These are phyloP conservation scores for Dicrurus megarhynchus DNA, from an alignment of 2,113 vertebrate genomes.

Conservation along the genomic window DNA sequence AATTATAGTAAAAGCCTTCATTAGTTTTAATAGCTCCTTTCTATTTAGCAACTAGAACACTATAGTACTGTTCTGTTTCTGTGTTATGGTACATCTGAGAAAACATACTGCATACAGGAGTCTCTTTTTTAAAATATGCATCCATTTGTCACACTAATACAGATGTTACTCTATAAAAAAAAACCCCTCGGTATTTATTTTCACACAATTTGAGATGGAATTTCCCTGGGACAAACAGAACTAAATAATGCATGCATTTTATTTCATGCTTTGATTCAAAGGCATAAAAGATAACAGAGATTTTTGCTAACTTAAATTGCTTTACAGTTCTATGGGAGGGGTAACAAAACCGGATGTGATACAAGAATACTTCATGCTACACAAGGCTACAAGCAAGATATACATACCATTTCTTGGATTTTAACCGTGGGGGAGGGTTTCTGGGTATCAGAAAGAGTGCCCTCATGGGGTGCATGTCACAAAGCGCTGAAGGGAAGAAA, in stretches of 20 bases:
- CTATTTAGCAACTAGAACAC: conserved; percentile 1
- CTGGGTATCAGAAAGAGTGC: conserved; percentile 98
- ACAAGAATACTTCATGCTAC: not conserved
- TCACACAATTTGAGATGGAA: not conserved
- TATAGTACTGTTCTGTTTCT: not conserved
- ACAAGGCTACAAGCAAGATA: not conserved
- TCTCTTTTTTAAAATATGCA: not conserved
- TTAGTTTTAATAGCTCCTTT: conserved; percentile 43
- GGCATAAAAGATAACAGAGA: not conserved
- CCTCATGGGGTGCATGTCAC: conserved; percentile 99
- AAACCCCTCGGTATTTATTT: not conserved
- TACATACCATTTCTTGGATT: conserved; percentile 98
- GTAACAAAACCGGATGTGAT: not conserved
- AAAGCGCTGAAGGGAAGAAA: conserved; percentile 82
- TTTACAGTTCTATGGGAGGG: not conserved
- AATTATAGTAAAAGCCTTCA: conserved; percentile 44
- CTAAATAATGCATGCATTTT: not conserved
- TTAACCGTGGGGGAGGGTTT: conserved; percentile 96
- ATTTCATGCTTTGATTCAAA: not conserved
- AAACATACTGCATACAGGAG: not conserved
- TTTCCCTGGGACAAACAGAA: not conserved
- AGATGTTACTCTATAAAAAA: not conserved
- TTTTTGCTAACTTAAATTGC: not conserved
- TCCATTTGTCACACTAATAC: not conserved
- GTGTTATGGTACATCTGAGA: conserved; percentile 23